phyloP scores from a whole-genome alignment of 2,797 vertebrate genomes.

The Octomys mimax region DNA sequence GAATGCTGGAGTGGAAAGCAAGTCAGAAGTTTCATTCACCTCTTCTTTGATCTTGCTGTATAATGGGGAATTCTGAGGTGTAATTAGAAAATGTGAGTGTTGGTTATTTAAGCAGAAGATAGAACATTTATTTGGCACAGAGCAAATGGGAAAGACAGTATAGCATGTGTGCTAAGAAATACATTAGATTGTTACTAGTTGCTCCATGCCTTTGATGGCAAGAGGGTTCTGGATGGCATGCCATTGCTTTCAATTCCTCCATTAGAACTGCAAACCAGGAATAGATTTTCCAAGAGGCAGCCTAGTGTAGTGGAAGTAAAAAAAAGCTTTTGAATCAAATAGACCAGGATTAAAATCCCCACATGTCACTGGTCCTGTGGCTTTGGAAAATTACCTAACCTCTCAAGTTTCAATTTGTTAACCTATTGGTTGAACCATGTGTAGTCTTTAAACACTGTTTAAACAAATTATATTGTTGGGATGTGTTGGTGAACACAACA shows the following conservation, averaged over 20 bases:
- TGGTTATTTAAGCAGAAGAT: conserved; percentile 30
- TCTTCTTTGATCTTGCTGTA: conserved; percentile 47
- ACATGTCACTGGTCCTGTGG: background rate
- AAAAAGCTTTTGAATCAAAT: conserved; percentile 30
- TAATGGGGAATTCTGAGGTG: conserved; percentile 6
- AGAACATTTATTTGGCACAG: conserved; percentile 36
- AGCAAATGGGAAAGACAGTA: conserved; percentile 41
- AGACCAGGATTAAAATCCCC: conserved; percentile 15
- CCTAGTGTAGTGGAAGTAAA: background rate
- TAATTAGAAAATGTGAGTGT: conserved; percentile 32
- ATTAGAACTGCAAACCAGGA: conserved; percentile 29
- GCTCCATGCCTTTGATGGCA: conserved; percentile 34
- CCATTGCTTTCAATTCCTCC: background rate
- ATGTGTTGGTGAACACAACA: conserved; percentile 31
- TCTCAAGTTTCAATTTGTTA: conserved; percentile 50
- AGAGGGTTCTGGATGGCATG: conserved; percentile 35
- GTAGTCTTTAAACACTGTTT: background rate
- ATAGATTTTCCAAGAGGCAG: conserved; percentile 28
- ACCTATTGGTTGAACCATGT: background rate
- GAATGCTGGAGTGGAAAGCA: background rate
- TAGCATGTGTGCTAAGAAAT: background rate
- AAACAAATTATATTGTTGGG: background rate
- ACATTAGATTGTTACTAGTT: background rate
- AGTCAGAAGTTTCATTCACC: background rate
- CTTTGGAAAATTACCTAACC: conserved; percentile 22